Evolutionary conservation across 2,888 invertebrate genomes (phyloP), one percentile per base, ranked within the genome.

Genomic region (Mycogona germanica): DNA sequence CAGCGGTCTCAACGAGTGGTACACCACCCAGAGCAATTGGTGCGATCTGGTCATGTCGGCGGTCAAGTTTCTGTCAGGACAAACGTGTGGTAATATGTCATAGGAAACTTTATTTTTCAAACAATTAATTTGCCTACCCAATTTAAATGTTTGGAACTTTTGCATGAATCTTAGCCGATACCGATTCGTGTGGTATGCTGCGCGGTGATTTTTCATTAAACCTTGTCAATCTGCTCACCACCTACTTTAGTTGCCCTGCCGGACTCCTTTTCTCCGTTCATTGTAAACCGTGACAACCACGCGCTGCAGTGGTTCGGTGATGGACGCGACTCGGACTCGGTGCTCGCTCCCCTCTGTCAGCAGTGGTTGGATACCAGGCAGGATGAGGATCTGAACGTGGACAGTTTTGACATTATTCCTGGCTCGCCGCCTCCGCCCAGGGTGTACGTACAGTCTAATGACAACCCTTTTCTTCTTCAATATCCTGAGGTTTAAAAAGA

Each of bases 221-320:
- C 28, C 21, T 26, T n/a, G n/a, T n/a, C n/a, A n/a, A n/a, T n/a
- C n/a, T n/a, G n/a, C n/a, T n/a, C n/a, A n/a, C n/a, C n/a, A n/a
- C n/a, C n/a, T 7, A n/a, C 7, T 64, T 30, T 62, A 73, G 75
- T 74, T 58, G 66, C 71, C 50, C 80, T 84, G 64, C 84, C 88
- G 0, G 83, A 86, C 30, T 87, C 88, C 65, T 91, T 86, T 74
- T 86, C 89, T 30, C 89, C 91, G 2, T 88, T 84, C 64, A 76
- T 91, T 63, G 89, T 89, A 68, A 87, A 81, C 71, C 86, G 89
- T 67, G 84, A 61, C 75, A 62, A 69, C 35, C 66, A 68, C 3
- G 70, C 70, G 59, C 68, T 68, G 57, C 88, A 87, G 64, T 95
- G 95, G 95, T 93, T 93, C 57, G 93, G 93, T 2, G 88, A 88